These are phyloP conservation scores for Garrulus glandarius DNA, from an alignment of 2,797 vertebrate genomes.

Conservation along the genomic window DNA sequence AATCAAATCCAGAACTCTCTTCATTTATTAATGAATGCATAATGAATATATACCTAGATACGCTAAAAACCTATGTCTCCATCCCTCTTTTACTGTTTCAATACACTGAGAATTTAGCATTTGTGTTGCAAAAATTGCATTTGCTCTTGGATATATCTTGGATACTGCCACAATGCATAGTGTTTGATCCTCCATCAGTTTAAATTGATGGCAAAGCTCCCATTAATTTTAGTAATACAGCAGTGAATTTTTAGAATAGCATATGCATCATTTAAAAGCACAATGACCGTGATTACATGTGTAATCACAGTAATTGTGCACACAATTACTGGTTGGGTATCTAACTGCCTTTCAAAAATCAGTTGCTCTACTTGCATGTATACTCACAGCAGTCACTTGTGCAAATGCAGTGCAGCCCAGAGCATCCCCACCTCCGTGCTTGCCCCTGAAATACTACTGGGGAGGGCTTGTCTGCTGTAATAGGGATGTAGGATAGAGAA, in stretches of 20 bases:
- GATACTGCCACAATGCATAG: not conserved
- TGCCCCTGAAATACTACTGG: not conserved
- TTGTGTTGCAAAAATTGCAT: not conserved
- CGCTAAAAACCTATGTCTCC: not conserved
- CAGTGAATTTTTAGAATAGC: constrained; percentile 39
- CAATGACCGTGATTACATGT: constrained; percentile 59
- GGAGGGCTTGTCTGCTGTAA: not conserved
- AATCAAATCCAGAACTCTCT: constrained; percentile 22
- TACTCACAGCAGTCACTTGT: constrained; percentile 25
- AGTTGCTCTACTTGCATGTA: constrained; percentile 8
- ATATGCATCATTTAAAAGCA: constrained; percentile 46
- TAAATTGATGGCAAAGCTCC: constrained; percentile 12
- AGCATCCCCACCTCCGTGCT: not conserved
- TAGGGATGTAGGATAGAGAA: not conserved
- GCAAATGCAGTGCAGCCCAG: not conserved
- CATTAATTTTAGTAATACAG: constrained; percentile 50
- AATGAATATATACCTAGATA: not conserved
- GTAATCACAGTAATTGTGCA: constrained; percentile 61
- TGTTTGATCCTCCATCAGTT: not conserved
- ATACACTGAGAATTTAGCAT: not conserved
- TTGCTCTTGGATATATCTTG: not conserved
- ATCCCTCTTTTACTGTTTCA: not conserved
- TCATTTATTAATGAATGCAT: constrained; percentile 7
- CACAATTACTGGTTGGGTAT: constrained; percentile 49
- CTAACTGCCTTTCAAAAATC: constrained; percentile 39